Base-by-base conservation (phyloP, 2,113 vertebrate species). In the Poecile atricapillus region DNA sequence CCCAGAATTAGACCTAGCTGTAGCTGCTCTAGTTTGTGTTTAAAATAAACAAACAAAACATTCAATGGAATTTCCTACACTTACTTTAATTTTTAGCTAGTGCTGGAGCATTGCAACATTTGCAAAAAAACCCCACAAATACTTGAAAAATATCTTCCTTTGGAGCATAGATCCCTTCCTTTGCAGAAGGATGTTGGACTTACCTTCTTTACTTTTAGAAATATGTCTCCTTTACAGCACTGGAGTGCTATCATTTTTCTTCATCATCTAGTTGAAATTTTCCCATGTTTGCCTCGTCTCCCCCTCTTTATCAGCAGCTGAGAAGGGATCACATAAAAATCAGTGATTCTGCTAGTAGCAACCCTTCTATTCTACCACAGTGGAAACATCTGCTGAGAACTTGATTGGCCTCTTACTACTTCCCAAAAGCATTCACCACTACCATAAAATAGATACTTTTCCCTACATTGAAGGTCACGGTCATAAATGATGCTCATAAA, bases 401-500 rank as follows among this genome's bases (percentile, higher is more conserved):
- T 73, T 39, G 41, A 76, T 5, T 41, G 70, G 44, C 67, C 70
- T 87, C 62, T 43, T 55, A 75, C 60, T 64, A 21, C 77, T 93
- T 96, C 65, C 47, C 73, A 84, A 69, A 33, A 78, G 56, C 39
- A 75, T 81, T 78, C 77, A 79, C 49, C 16, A 2, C 78, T 62
- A 28, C 82, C 52, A 44, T 79, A 87, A 91, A 85, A 79, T 0
- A 3, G 53, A 49, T 56, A 41, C 69, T 82, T 52, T 94, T 79
- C 63, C 69, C 87, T 83, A 4, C 56, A 3, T 4, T 82, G 90
- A 87, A 76, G 84, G 82, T 76, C 44, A 83, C 49, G 68, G 76
- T 53, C 92, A 87, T 87, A 95, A 93, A 91, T 8, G 30, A 78
- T 46, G 52, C 56, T 93, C 56, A 89, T 91, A 87, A 95, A 93